Percentiles rank a stretch among this genome's conserved stretches.
These are phyloP conservation scores for Amiota communis DNA, from an alignment of 2,888 invertebrate genomes.

Conservation along the genomic window DNA sequence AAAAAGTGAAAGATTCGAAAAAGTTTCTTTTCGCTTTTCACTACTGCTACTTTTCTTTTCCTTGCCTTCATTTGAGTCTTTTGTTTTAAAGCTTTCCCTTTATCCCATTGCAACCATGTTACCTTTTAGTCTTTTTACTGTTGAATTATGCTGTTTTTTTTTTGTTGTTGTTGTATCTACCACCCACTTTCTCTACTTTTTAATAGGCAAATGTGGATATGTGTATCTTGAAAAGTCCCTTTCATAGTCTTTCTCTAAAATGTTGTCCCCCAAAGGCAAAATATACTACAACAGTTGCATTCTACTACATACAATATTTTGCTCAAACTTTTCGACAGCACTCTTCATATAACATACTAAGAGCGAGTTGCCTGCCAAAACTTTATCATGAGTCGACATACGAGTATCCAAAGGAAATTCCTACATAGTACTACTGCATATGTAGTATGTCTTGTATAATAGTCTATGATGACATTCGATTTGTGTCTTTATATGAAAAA, in stretches of 20 bases:
- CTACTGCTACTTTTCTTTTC: not conserved
- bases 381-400: not conserved
- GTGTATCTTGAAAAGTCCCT: not conserved
- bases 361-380: slow-evolving; percentile 8
- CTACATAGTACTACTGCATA: no score
- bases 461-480: slow-evolving; percentile 18
- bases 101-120: not conserved
- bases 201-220: no score
- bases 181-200: not conserved
- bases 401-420: not conserved
- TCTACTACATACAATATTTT: slow-evolving; percentile 17
- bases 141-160: not conserved
- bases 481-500: not conserved
- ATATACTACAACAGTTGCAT: not conserved
- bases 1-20: slow-evolving; percentile 4
- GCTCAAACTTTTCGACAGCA: slow-evolving; percentile 27
- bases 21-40: slow-evolving; percentile 1
- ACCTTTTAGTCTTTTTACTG: not conserved
- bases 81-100: not conserved
- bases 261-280: not conserved
- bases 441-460: not conserved
- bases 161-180: not conserved
- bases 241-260: not conserved
- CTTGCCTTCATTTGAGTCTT: not conserved
- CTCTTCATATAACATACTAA: slow-evolving; percentile 20